Evolutionary conservation across 2,797 vertebrate species (phyloP).

Genomic region (Bradypodion ventrale): DNA sequence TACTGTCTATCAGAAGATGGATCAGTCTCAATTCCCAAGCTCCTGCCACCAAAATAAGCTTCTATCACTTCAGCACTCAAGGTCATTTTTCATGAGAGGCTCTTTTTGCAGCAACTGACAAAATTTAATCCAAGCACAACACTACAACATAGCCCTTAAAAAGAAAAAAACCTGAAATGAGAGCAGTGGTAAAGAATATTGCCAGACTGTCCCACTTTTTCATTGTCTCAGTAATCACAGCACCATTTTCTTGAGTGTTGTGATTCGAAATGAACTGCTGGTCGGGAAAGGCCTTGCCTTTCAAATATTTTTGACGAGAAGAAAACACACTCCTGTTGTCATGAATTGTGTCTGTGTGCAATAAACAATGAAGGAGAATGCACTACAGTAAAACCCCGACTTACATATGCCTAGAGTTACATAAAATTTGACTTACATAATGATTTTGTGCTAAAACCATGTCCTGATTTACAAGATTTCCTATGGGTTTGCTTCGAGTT

Average conservation of each 20-base stretch:
- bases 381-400: background rate
- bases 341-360: no score
- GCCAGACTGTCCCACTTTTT: background rate
- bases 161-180: background rate
- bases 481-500: no score
- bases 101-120: conserved; percentile 12
- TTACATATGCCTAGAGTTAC: no score
- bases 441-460: no score
- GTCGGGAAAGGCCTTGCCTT: background rate
- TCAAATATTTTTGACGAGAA: background rate
- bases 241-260: background rate
- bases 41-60: conserved; percentile 63
- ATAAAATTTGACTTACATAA: no score
- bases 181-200: background rate
- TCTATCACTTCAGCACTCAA: conserved; percentile 60
- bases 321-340: no score
- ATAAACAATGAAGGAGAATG: background rate
- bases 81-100: conserved; percentile 58
- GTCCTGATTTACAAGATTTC: no score
- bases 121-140: background rate
- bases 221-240: background rate
- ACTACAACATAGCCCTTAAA: conserved; percentile 2
- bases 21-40: conserved; percentile 60
- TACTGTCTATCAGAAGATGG: conserved; percentile 27
- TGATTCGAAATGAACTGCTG: background rate